A percentile compares a stretch with the other conserved stretches of the same genome.
Conservation (phyloP, 2,888 invertebrate genomes). For the Megastigmus dorsalis region DNA sequence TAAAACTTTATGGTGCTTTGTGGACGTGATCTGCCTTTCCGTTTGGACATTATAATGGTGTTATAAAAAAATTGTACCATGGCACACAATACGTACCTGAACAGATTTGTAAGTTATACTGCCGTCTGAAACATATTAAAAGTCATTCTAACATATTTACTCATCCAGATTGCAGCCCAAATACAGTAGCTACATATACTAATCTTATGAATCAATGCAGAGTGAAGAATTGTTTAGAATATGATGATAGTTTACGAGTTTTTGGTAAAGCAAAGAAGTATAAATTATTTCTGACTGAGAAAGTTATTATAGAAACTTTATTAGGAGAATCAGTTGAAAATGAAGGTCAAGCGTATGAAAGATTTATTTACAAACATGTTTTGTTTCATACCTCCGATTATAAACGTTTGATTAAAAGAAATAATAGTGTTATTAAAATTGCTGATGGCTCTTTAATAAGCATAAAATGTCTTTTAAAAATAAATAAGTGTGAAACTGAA, state of each 20-base stretch:
- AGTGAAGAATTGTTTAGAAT: neutral
- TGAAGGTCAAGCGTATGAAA: neutral
- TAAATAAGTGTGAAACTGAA: neutral
- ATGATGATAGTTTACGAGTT: no score
- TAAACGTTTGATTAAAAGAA: neutral
- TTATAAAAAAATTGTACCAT: neutral
- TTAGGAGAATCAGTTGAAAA: neutral
- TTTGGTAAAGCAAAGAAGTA: neutral
- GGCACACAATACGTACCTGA: neutral
- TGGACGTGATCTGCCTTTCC: conserved; percentile 2
- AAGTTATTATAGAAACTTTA: neutral
- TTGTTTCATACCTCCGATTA: neutral
- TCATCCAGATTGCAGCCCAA: neutral
- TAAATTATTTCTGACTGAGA: neutral
- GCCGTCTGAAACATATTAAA: neutral
- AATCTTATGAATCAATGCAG: neutral
- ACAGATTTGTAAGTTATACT: neutral
- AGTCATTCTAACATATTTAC: neutral
- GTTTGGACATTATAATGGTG: neutral
- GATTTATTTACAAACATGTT: neutral
- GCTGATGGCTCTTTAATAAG: neutral
- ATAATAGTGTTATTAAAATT: neutral
- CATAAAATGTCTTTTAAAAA: neutral
- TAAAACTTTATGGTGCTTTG: neutral
- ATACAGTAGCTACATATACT: neutral